These are phyloP conservation scores for Calosoma granatense DNA, from an alignment of 1,140 invertebrate species.

Conservation along the genomic window DNA sequence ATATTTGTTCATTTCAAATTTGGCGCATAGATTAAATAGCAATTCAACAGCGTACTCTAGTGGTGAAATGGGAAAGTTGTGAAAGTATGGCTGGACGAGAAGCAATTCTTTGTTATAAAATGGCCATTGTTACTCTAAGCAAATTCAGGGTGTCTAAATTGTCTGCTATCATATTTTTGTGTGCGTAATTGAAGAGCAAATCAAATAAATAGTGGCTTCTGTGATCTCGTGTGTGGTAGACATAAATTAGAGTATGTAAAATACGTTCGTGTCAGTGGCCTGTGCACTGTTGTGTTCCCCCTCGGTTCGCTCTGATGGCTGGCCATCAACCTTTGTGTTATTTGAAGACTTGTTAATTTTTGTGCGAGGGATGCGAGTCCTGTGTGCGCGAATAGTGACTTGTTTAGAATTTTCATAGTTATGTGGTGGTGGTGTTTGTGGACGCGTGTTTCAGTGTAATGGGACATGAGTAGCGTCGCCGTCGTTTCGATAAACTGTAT, in stretches of 20 bases:
- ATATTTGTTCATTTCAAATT: background rate
- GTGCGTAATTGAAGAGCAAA: background rate
- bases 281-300: background rate
- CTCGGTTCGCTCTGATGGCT: slow-evolving; percentile 25
- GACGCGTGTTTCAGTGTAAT: slow-evolving; percentile 13
- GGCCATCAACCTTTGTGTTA: slow-evolving; percentile 24
- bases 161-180: background rate
- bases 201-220: background rate
- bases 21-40: background rate
- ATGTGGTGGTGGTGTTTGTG: background rate
- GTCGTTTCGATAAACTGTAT: slow-evolving; percentile 20
- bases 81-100: slow-evolving; percentile 2
- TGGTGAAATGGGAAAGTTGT: background rate
- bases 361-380: too few species aligned
- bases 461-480: slow-evolving; percentile 33
- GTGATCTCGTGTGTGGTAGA: background rate
- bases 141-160: background rate
- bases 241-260: background rate
- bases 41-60: background rate
- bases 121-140: slow-evolving; percentile 6
- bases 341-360: slow-evolving; percentile 16
- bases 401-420: too few species aligned
- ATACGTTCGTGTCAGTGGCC: slow-evolving; percentile 2
- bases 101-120: slow-evolving; percentile 5
- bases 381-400: too few species aligned